These are phyloP conservation scores for Uromys caudimaculatus DNA, from an alignment of 2,797 vertebrate genomes.

Conservation along the genomic window DNA sequence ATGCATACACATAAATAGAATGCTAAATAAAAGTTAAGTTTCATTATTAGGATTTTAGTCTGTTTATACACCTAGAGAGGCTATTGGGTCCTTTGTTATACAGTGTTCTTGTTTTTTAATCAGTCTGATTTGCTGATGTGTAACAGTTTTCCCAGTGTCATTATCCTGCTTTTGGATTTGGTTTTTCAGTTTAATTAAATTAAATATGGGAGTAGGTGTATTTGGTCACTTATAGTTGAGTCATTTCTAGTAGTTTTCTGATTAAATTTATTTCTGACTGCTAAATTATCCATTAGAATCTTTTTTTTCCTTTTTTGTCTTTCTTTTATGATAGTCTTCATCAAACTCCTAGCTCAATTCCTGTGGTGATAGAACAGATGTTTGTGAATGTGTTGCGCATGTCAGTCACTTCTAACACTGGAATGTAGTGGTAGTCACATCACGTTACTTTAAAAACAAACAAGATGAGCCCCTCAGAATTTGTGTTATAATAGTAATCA, in stretches of 20 bases:
- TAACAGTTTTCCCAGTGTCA: not conserved
- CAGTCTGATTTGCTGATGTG: not conserved
- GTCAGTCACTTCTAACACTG: not conserved
- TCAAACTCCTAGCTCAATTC: not conserved
- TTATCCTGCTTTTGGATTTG: not conserved
- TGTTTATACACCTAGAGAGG: not conserved
- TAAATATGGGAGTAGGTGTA: not conserved
- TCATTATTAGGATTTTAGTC: constrained; percentile 41
- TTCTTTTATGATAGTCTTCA: not conserved
- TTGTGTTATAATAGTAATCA: constrained; percentile 2
- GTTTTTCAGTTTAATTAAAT: constrained; percentile 33
- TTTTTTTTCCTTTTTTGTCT: not conserved
- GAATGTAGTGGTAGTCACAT: not conserved
- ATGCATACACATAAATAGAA: not conserved
- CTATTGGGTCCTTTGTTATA: not conserved
- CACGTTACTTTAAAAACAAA: not conserved
- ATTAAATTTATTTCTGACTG: constrained; percentile 31
- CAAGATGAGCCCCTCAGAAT: not conserved
- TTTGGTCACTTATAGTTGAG: constrained; percentile 56
- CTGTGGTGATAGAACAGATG: not conserved
- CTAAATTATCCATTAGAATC: constrained; percentile 23
- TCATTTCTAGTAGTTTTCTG: constrained; percentile 38
- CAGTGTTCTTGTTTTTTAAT: constrained; percentile 10
- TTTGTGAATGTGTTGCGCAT: not conserved
- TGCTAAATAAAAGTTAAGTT: not conserved